Percentiles rank a stretch among this genome's conserved stretches.
Evolutionary conservation across 2,888 invertebrate genomes (phyloP).

Genomic region (Coremacera marginata): DNA sequence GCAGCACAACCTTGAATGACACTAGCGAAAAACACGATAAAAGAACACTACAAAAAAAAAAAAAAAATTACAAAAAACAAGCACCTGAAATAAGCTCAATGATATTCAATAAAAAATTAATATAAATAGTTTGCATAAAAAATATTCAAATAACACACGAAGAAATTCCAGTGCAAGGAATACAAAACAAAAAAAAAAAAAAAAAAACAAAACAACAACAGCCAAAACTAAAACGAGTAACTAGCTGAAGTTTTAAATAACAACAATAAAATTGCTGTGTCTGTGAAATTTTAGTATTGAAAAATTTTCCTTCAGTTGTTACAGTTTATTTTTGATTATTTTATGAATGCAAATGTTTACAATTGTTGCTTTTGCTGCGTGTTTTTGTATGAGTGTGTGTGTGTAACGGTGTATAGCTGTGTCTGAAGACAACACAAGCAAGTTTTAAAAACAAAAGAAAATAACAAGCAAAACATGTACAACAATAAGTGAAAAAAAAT

Average conservation of each 20-base stretch:
- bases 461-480: background rate
- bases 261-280: background rate
- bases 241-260: background rate
- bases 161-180: slow-evolving; percentile 3
- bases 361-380: slow-evolving; percentile 6
- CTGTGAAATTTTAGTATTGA: slow-evolving; percentile 4
- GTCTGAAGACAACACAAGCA: background rate
- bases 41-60: background rate
- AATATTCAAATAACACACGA: background rate
- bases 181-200: background rate
- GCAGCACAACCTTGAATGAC: too few relatives aligned
- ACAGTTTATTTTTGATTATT: background rate
- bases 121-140: background rate
- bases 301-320: background rate
- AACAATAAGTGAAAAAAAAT: background rate
- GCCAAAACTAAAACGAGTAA: background rate
- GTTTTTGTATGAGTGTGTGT: background rate
- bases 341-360: slow-evolving; percentile 24
- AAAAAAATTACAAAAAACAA: background rate
- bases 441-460: background rate
- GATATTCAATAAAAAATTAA: background rate
- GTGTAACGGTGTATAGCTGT: too few relatives aligned
- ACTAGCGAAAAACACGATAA: background rate
- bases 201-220: background rate
- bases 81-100: background rate